Evolutionary conservation across 2,888 invertebrate genomes (phyloP).

Genomic region (Eristalis arbustorum): DNA sequence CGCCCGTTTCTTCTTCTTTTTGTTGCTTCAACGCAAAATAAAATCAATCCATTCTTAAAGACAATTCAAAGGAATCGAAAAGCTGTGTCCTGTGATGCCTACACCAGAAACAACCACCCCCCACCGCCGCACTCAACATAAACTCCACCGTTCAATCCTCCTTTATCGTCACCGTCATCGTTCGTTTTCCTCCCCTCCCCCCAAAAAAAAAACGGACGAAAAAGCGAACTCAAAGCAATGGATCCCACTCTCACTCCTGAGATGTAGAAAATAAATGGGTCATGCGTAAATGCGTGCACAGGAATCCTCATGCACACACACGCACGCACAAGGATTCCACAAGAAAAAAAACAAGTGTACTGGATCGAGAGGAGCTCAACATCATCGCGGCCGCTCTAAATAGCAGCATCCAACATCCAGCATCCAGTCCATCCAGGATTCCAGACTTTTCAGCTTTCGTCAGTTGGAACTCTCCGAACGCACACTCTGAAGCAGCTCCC

Average conservation of each 20-base stretch:
- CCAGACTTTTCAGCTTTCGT: slow-evolving; percentile 61
- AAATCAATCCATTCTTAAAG: slow-evolving; percentile 50
- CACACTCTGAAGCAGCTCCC: background rate
- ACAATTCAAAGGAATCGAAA: slow-evolving; percentile 18
- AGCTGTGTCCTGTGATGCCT: slow-evolving; percentile 3
- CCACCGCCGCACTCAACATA: background rate
- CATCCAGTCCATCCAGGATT: slow-evolving; percentile 59
- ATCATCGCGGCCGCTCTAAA: slow-evolving; percentile 7
- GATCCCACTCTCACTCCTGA: slow-evolving; percentile 44
- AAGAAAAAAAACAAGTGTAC: slow-evolving; percentile 10
- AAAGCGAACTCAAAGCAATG: slow-evolving; percentile 8
- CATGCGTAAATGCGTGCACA: slow-evolving; percentile 67
- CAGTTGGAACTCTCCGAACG: slow-evolving; percentile 48
- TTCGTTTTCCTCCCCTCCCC: background rate
- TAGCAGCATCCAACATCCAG: slow-evolving; percentile 21
- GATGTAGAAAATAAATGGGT: slow-evolving; percentile 62
- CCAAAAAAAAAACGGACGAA: background rate
- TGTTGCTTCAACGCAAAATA: background rate
- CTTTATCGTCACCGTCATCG: slow-evolving; percentile 50
- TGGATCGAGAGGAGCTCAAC: slow-evolving; percentile 32
- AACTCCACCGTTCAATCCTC: slow-evolving; percentile 16
- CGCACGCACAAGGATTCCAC: slow-evolving; percentile 35
- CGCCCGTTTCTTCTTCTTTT: background rate
- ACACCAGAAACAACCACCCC: slow-evolving; percentile 8
- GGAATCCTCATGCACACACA: slow-evolving; percentile 63